Evolutionary conservation across 92 coral and sea anemone genomes (phyloP).

Genomic region (Palythoa grandis): DNA sequence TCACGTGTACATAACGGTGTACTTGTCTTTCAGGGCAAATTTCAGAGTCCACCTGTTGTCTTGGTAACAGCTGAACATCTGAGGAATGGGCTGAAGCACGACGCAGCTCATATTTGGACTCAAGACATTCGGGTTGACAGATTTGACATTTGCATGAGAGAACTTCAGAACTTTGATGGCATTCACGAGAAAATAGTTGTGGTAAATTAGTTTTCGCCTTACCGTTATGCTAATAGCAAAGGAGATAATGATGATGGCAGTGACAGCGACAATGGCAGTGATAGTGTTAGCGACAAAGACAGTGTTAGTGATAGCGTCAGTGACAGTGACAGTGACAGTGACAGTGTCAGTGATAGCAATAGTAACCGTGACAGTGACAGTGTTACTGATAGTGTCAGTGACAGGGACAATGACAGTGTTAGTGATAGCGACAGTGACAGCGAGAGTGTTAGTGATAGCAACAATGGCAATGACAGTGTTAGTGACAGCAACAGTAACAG

Average conservation of each 20-base stretch:
- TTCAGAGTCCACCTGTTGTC: neutral
- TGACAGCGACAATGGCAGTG: neutral
- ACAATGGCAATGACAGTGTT: no score
- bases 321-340: neutral
- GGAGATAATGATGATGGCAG: neutral
- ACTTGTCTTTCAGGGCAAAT: constrained; percentile 6
- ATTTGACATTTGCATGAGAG: constrained; percentile 25
- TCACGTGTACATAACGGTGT: neutral
- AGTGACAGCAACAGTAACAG: no score
- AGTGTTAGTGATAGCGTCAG: neutral
- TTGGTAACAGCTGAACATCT: constrained; percentile 18
- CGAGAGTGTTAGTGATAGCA: no score
- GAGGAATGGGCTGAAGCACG: constrained; percentile 6
- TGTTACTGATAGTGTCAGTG: no score
- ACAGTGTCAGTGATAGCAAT: no score
- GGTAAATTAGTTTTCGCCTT: neutral
- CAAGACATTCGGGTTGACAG: neutral
- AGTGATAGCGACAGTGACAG: no score
- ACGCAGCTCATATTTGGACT: constrained; percentile 23
- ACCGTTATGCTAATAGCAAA: neutral
- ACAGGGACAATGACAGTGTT: no score
- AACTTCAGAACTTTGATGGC: constrained; percentile 33
- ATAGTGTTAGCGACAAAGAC: neutral
- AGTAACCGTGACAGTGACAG: no score
- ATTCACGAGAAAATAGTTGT: constrained; percentile 2